phyloP scores from a whole-genome alignment of 2,888 invertebrate genomes.

The Zaprionus obscuricornis region DNA sequence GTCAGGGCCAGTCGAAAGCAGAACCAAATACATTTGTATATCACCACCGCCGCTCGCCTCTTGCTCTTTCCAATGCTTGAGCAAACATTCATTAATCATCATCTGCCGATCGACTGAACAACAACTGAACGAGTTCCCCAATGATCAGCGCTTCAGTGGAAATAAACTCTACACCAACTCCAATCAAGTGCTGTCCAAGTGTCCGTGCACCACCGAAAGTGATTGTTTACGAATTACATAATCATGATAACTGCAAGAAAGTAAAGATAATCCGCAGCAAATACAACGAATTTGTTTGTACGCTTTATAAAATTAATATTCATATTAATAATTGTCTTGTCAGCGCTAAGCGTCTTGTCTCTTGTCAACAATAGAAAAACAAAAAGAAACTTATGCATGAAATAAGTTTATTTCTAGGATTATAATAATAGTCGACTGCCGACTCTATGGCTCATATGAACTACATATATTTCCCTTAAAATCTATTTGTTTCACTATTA shows the following conservation, averaged over 20 bases:
- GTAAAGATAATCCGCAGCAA: constrained; percentile 3
- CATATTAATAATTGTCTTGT: neutral
- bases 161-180: constrained; percentile 44
- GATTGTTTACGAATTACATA: constrained; percentile 64
- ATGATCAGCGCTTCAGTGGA: constrained; percentile 36
- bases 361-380: no score
- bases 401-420: no score
- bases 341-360: neutral
- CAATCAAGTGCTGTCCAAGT: constrained; percentile 64
- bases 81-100: constrained; percentile 53
- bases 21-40: neutral
- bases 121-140: constrained; percentile 38
- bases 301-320: constrained; percentile 7
- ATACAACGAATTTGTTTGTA: constrained; percentile 2
- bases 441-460: no score
- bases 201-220: no score
- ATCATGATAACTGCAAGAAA: constrained; percentile 53
- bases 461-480: no score
- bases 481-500: no score
- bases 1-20: constrained; percentile 44
- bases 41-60: neutral
- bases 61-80: neutral
- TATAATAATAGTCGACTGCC: no score
- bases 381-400: no score
- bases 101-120: constrained; percentile 36